phyloP scores from a whole-genome alignment of 2,797 vertebrate species.

The Podarcis lilfordi region DNA sequence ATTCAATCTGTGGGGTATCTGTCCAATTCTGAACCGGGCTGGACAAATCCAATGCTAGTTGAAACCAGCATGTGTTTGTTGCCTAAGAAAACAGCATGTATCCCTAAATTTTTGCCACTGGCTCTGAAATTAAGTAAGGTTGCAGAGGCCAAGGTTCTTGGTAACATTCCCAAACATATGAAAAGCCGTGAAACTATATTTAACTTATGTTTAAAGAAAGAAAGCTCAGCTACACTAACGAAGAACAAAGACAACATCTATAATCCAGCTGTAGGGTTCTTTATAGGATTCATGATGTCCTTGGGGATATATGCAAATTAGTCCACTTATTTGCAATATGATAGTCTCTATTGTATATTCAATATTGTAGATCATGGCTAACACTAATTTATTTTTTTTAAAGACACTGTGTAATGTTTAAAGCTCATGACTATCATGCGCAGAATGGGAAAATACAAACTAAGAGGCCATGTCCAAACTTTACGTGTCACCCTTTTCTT shows the following conservation, averaged over 20 bases:
- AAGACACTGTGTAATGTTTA: conserved; percentile 41
- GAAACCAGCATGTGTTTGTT: conserved; percentile 35
- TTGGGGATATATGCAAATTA: conserved; percentile 74
- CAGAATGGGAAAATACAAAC: conserved; percentile 51
- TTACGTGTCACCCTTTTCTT: conserved; percentile 30
- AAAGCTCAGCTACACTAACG: conserved; percentile 74
- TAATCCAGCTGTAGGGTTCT: conserved; percentile 67
- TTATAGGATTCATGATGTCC: conserved; percentile 61
- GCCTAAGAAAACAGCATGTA: conserved; percentile 19
- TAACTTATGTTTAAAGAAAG: conserved; percentile 83
- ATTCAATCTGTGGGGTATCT: conserved; percentile 19
- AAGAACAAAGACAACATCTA: conserved; percentile 74
- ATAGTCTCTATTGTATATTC: conserved; percentile 70
- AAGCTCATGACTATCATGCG: conserved; percentile 57
- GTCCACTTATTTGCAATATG: conserved; percentile 70
- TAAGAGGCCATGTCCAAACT: conserved; percentile 58
- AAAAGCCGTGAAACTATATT: conserved; percentile 78
- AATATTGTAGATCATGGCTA: conserved; percentile 70
- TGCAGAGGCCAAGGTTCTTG: conserved; percentile 74
- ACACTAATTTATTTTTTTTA: conserved; percentile 65
- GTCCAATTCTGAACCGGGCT: background rate
- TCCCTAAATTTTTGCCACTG: conserved; percentile 58
- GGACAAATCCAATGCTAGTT: background rate
- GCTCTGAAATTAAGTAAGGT: conserved; percentile 71
- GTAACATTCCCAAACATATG: conserved; percentile 81